These are phyloP conservation scores for Micromys minutus DNA, from an alignment of 2,113 vertebrate species.

Conservation along the genomic window DNA sequence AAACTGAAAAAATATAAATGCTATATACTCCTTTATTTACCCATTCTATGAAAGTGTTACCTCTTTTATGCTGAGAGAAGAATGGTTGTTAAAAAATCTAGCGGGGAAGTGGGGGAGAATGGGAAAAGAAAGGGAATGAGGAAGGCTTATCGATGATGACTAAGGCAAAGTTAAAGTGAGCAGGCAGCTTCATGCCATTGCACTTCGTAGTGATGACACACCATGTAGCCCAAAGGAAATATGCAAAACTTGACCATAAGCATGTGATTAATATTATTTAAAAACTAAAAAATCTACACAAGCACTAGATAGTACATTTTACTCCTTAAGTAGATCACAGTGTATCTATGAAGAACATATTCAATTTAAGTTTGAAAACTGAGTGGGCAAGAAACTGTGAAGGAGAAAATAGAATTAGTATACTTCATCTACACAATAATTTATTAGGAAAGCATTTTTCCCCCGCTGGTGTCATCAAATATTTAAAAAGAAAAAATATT, in stretches of 20 bases:
- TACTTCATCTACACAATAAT: neutral
- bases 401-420: neutral
- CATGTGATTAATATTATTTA: neutral
- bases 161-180: neutral
- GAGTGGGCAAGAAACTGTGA: neutral
- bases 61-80: neutral
- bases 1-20: neutral
- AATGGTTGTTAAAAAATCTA: neutral
- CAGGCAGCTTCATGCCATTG: accelerated
- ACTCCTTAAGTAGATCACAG: neutral
- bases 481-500: slow-evolving; percentile 2
- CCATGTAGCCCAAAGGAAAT: neutral
- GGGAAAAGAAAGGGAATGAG: accelerated
- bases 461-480: neutral
- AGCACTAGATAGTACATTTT: too few species aligned
- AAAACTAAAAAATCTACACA: neutral
- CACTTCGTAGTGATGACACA: neutral
- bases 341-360: neutral
- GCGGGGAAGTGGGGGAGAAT: too few species aligned
- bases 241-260: too few species aligned
- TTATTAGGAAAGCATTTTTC: neutral
- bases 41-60: neutral
- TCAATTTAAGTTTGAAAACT: neutral
- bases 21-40: neutral
- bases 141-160: neutral